Evolutionary conservation across 2,888 invertebrate species (phyloP), one percentile per base, ranked within the genome.

Genomic region (Conus canariensis): DNA sequence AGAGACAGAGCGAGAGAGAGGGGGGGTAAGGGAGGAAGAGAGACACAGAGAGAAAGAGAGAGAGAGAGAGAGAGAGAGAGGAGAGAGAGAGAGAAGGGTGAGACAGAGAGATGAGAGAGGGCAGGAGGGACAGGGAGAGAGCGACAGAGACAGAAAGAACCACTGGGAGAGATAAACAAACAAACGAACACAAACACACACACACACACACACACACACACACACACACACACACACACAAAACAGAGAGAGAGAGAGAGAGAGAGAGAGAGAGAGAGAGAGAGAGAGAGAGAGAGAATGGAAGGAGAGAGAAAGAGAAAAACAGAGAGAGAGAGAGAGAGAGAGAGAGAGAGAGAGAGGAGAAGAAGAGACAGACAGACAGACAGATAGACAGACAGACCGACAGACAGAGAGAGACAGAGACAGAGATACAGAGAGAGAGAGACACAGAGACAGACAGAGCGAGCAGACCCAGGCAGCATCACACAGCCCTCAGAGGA

Each of bases 151-250:
- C 70, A 70, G 22, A 74, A 9, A 74, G 22, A 22, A 5, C 19
- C 22, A 74, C n/a, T n/a, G 7, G n/a, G 22, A n/a, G 0, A 2
- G 22, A 74, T n/a, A 22, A 19, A 74, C 74, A n/a, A 5, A 74
- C n/a, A n/a, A 19, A 74, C 74, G n/a, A n/a, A 74, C 74, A n/a
- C 74, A 74, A n/a, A n/a, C 74, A 74, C 74, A n/a, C 74, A 74
- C 74, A n/a, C 74, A 74, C 74, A n/a, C 74, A 74, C 74, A n/a
- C 74, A 74, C 74, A n/a, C 74, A 74, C 74, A n/a, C 74, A 74
- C 74, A n/a, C 74, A 74, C 74, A n/a, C n/a, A 74, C 74, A n/a
- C 74, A 74, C 74, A n/a, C 74, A 74, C 74, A n/a, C 74, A 0
- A 30, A 0, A 30, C 30, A 30, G 30, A 2, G 30, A 2, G 2